Percentiles rank a stretch among this genome's conserved stretches.
Evolutionary conservation across 2,113 vertebrate genomes (phyloP).

Genomic region (Pluvialis apricaria): DNA sequence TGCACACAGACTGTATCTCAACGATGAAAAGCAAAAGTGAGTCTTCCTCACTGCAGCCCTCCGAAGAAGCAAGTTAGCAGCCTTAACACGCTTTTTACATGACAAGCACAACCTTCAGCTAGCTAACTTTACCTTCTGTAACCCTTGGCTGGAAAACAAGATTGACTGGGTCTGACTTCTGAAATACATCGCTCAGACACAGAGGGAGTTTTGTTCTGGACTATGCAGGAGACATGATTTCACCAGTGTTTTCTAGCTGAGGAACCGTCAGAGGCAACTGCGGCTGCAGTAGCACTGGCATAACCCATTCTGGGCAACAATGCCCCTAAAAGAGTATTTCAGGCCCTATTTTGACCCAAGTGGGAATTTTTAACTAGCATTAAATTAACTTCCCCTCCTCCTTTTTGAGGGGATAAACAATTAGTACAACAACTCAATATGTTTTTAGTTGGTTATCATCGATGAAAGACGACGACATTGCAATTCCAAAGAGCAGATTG

Average conservation of each 20-base stretch:
- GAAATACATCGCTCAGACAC: not conserved
- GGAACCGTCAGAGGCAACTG: not conserved
- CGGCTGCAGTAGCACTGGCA: not conserved
- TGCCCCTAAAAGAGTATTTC: not conserved
- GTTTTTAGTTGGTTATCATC: not conserved
- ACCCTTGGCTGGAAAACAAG: not conserved
- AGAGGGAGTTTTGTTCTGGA: slow-evolving; percentile 16
- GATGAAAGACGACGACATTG: not conserved
- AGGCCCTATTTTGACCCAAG: not conserved
- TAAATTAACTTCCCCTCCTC: not conserved
- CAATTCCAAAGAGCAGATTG: not conserved
- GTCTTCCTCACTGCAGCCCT: not conserved
- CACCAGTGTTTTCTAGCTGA: not conserved
- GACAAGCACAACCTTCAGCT: not conserved
- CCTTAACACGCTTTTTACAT: not conserved
- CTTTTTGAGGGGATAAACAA: not conserved
- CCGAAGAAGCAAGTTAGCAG: not conserved
- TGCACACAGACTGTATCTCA: not conserved
- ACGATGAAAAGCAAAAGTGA: rapidly evolving
- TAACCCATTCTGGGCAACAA: not conserved
- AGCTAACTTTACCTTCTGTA: not conserved
- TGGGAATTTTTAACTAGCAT: not conserved
- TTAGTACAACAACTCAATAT: not conserved
- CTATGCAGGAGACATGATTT: not conserved
- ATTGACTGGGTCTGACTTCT: not conserved